Percentiles rank a stretch among this genome's conserved stretches.
Conservation (phyloP, 2,797 vertebrate species). For the Pseudochirops cupreus region DNA sequence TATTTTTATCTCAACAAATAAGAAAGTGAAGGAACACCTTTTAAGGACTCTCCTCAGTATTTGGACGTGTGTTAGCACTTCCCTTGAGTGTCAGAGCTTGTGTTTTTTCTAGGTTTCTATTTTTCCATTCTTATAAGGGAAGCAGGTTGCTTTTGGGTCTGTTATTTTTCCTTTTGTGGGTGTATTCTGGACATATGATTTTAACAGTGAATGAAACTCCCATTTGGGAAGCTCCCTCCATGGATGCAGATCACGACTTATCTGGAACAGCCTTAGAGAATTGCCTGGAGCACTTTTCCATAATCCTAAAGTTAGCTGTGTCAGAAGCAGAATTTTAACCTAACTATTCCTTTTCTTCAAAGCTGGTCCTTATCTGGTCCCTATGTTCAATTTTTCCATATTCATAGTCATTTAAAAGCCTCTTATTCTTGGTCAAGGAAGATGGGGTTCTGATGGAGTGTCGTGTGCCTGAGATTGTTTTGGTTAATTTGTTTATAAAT, state of each 20-base stretch:
- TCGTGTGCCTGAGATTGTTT: background rate
- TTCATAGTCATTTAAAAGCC: background rate
- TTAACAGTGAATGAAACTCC: background rate
- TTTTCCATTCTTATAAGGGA: background rate
- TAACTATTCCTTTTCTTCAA: background rate
- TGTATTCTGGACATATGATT: background rate
- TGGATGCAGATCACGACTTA: background rate
- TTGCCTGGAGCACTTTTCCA: background rate
- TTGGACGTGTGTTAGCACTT: background rate
- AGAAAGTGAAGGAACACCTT: background rate
- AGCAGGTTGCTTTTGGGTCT: background rate
- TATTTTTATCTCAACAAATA: constrained; percentile 7
- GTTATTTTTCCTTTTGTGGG: background rate
- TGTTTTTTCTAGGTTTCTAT: background rate
- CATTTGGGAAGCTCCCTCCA: background rate
- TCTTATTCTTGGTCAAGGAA: background rate
- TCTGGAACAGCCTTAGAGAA: background rate
- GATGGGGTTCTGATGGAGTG: background rate
- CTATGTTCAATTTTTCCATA: background rate
- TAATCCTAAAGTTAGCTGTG: background rate
- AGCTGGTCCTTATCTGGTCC: background rate
- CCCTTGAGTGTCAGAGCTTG: background rate
- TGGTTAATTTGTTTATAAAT: background rate
- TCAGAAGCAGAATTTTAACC: background rate
- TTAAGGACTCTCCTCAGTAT: background rate